Evolutionary conservation across 2,113 vertebrate genomes (phyloP).

Genomic region (Psophia crepitans): DNA sequence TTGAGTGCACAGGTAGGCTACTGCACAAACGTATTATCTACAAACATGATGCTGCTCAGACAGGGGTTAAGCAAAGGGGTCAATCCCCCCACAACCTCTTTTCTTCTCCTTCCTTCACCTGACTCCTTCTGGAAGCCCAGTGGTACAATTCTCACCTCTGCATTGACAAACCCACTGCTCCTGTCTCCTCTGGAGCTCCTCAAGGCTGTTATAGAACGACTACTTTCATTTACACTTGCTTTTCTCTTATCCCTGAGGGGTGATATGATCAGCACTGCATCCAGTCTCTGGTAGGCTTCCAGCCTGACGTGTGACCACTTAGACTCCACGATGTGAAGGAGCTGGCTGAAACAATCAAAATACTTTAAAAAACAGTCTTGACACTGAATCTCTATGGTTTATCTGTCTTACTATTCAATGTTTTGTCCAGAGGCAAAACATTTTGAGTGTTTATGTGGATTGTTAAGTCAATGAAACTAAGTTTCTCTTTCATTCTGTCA

Average conservation of each 20-base stretch:
- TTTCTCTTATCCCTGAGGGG: not conserved
- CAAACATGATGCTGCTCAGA: not conserved
- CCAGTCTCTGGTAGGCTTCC: not conserved
- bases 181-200: accelerated
- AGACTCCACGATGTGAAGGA: not conserved
- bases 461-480: not conserved
- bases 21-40: not conserved
- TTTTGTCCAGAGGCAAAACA: not conserved
- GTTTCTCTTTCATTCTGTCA: not conserved
- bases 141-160: not conserved
- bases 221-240: not conserved
- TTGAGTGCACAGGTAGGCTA: accelerated
- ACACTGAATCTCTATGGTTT: not conserved
- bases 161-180: not conserved
- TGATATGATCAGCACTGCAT: accelerated
- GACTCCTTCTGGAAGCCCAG: not conserved
- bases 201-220: not conserved
- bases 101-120: not conserved
- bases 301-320: not conserved
- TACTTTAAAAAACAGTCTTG: not conserved
- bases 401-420: not conserved
- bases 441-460: not conserved
- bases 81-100: not conserved
- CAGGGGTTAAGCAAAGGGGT: accelerated
- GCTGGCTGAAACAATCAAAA: not conserved